Conservation (phyloP, 1,140 invertebrate genomes). For the Drosophila kikkawai region DNA sequence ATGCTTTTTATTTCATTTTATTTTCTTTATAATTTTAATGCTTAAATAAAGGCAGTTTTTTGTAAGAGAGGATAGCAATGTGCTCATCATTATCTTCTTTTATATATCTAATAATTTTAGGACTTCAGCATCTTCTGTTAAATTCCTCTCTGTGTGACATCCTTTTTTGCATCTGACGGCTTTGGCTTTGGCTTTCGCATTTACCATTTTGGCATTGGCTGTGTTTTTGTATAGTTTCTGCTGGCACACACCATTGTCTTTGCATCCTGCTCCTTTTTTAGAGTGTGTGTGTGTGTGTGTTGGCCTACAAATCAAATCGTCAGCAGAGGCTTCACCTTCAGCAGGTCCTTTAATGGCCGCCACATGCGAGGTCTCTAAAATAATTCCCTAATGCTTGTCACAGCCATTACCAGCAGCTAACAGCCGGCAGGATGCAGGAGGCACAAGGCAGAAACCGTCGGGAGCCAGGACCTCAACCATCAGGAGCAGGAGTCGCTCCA, state of each 20-base stretch:
- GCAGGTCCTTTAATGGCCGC: constrained; percentile 66
- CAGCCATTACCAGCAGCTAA: constrained; percentile 58
- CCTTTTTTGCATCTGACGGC: constrained; percentile 62
- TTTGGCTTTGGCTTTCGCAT: constrained; percentile 53
- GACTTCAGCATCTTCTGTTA: too few relatives aligned
- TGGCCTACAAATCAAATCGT: constrained; percentile 67
- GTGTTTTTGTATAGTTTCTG: constrained; percentile 22
- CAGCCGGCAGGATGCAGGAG: constrained; percentile 7
- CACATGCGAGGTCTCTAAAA: constrained; percentile 57
- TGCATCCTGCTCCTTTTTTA: constrained; percentile 15
- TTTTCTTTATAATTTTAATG: too few relatives aligned
- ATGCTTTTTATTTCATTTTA: background rate
- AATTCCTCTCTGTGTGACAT: background rate
- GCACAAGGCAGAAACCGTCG: constrained; percentile 3
- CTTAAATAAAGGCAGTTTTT: background rate
- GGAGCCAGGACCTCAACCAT: constrained; percentile 13
- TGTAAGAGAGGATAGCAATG: background rate
- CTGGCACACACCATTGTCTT: constrained; percentile 14
- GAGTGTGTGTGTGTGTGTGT: constrained; percentile 8
- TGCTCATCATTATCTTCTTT: too few relatives aligned
- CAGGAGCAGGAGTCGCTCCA: constrained; percentile 31
- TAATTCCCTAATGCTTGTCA: constrained; percentile 64
- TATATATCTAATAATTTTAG: too few relatives aligned
- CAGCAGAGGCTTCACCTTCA: constrained; percentile 36
- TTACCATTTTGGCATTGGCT: constrained; percentile 44